Percentiles rank a stretch among this genome's conserved stretches.
Evolutionary conservation across 2,113 vertebrate species (phyloP).

Genomic region (Elephas maximus): DNA sequence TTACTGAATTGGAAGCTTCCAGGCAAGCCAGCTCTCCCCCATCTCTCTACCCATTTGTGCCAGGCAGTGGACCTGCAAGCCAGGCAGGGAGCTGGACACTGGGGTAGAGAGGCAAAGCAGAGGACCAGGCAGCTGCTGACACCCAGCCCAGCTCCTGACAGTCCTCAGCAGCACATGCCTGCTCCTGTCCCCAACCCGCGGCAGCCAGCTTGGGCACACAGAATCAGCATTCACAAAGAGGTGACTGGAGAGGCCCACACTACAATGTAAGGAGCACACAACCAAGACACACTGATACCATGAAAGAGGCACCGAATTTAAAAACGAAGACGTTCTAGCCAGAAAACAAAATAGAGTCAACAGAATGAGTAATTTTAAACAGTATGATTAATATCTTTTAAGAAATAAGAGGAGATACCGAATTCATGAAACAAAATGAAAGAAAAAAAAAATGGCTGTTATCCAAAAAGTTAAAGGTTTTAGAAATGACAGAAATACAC

Average conservation of each 20-base stretch:
- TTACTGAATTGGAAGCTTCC: background rate
- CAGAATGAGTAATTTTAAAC: conserved; percentile 14
- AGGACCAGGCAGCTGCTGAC: background rate
- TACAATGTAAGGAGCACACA: background rate
- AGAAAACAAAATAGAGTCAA: conserved; percentile 24
- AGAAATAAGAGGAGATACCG: background rate
- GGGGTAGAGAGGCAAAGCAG: background rate
- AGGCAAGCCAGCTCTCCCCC: no score
- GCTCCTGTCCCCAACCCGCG: background rate
- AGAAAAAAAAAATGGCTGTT: background rate
- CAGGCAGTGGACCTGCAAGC: background rate
- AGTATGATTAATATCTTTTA: background rate
- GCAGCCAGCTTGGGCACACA: background rate
- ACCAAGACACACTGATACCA: background rate
- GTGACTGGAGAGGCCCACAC: background rate
- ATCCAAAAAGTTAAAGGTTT: background rate
- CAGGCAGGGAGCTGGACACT: background rate
- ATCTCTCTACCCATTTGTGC: background rate
- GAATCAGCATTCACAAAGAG: background rate
- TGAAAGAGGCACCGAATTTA: background rate
- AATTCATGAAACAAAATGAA: background rate
- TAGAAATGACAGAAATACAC: background rate
- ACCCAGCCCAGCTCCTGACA: background rate
- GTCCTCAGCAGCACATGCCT: background rate
- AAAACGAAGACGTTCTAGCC: background rate